Evolutionary conservation across 2,888 invertebrate species (phyloP).

Genomic region (Taenaris catops): DNA sequence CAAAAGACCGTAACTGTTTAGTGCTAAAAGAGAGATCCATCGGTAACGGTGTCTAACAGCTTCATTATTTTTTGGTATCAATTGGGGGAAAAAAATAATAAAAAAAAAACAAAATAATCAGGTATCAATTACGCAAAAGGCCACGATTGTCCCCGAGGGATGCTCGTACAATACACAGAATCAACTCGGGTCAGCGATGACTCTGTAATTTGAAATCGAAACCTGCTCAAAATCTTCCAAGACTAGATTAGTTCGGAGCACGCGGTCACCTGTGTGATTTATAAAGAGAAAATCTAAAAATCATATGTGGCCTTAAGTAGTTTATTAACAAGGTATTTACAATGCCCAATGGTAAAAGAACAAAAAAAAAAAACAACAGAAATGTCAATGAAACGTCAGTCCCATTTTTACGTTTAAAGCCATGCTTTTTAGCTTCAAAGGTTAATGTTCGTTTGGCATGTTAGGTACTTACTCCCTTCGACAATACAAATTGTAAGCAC

Average conservation of each 20-base stretch:
- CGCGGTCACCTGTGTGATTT: constrained; percentile 31
- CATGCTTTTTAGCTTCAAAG: constrained; percentile 53
- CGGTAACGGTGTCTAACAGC: constrained; percentile 75
- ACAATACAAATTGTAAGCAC: constrained; percentile 47
- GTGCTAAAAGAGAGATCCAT: constrained; percentile 72
- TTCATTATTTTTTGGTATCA: constrained; percentile 75
- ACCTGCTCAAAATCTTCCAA: constrained; percentile 40
- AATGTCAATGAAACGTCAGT: constrained; percentile 45
- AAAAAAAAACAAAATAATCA: constrained; percentile 61
- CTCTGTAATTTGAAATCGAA: constrained; percentile 24
- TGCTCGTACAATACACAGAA: constrained; percentile 31
- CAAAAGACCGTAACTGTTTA: constrained; percentile 51
- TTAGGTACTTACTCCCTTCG: constrained; percentile 31
- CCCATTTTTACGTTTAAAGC: constrained; percentile 60
- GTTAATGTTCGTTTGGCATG: constrained; percentile 61
- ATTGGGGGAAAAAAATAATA: constrained; percentile 67
- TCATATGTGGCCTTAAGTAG: constrained; percentile 48
- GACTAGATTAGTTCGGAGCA: constrained; percentile 68
- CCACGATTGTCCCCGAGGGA: constrained; percentile 35
- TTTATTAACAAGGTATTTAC: constrained; percentile 58
- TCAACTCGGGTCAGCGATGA: constrained; percentile 23
- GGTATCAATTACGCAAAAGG: constrained; percentile 59
- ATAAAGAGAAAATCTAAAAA: constrained; percentile 28
- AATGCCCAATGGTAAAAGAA: constrained; percentile 54
- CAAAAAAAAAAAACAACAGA: constrained; percentile 29